These are phyloP conservation scores for Nanorana parkeri DNA, from an alignment of 2,113 vertebrate species.

Conservation along the genomic window DNA sequence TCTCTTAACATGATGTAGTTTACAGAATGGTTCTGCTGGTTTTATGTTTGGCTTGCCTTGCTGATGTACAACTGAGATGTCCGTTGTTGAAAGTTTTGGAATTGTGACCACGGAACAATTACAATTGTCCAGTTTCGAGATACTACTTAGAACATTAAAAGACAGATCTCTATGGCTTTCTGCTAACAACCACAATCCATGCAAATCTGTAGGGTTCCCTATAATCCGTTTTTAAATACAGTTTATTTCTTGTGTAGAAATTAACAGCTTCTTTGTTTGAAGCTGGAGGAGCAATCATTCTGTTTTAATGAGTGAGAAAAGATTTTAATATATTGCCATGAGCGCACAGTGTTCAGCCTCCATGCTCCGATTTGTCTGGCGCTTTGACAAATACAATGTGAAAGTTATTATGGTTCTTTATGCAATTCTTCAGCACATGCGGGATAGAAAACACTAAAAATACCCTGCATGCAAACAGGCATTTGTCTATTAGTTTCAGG, in stretches of 20 bases:
- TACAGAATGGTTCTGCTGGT: too few relatives aligned
- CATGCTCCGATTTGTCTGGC: not conserved
- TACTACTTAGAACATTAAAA: too few relatives aligned
- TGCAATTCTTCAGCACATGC: slow-evolving; percentile 8
- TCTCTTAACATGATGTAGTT: too few relatives aligned
- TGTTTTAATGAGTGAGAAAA: slow-evolving; percentile 13
- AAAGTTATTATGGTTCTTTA: slow-evolving; percentile 23
- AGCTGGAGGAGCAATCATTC: not conserved
- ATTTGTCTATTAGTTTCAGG: not conserved
- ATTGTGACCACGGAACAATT: too few relatives aligned
- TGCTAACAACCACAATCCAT: too few relatives aligned
- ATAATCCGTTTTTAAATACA: too few relatives aligned
- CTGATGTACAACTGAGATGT: too few relatives aligned
- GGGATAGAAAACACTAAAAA: slow-evolving; percentile 6
- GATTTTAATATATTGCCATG: slow-evolving; percentile 24
- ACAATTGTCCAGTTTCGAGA: too few relatives aligned
- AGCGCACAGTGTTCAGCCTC: slow-evolving; percentile 10
- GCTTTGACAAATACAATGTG: slow-evolving; percentile 23
- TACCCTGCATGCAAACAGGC: slow-evolving; percentile 10
- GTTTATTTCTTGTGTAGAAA: not conserved
- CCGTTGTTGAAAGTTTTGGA: too few relatives aligned
- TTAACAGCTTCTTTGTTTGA: not conserved
- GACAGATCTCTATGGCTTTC: too few relatives aligned
- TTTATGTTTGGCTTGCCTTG: too few relatives aligned
- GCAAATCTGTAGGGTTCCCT: too few relatives aligned